Percentiles rank a stretch among this genome's conserved stretches.
These are phyloP conservation scores for Apogon hyalosoma DNA, from an alignment of 2,797 vertebrate genomes.

Conservation along the genomic window DNA sequence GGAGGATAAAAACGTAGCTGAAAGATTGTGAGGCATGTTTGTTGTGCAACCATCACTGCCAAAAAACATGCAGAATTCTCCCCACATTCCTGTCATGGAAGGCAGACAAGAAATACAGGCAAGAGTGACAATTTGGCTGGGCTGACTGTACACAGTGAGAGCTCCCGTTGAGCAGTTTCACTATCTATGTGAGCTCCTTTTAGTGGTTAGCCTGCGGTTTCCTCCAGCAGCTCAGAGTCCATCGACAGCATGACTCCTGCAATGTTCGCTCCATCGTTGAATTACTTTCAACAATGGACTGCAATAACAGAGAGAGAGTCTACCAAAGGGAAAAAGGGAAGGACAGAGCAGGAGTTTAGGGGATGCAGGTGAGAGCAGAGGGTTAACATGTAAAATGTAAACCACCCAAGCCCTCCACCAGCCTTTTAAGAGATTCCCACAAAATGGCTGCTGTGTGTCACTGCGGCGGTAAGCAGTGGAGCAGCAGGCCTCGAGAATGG, in stretches of 20 bases:
- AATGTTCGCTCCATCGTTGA: conserved; percentile 20
- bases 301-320: conserved; percentile 17
- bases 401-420: conserved; percentile 44
- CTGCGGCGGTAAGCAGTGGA: conserved; percentile 45
- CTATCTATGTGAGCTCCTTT: conserved; percentile 56
- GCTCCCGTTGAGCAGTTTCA: conserved; percentile 48
- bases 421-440: conserved; percentile 65
- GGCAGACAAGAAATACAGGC: conserved; percentile 36
- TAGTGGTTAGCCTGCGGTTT: conserved; percentile 66
- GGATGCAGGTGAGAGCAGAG: conserved; percentile 52
- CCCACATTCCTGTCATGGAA: conserved; percentile 55
- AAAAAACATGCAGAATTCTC: conserved; percentile 53
- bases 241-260: conserved; percentile 48
- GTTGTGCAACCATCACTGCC: conserved; percentile 43
- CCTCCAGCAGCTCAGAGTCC: conserved; percentile 54
- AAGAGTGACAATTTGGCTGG: conserved; percentile 64
- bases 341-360: conserved; percentile 32
- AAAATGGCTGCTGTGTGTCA: conserved; percentile 80
- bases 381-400: conserved; percentile 61
- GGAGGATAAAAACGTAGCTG: conserved; percentile 40
- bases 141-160: conserved; percentile 38
- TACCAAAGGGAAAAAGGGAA: neutral
- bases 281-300: conserved; percentile 39
- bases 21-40: conserved; percentile 51
- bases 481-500: conserved; percentile 69